Evolutionary conservation across 2,888 invertebrate genomes (phyloP).

Genomic region (Tenthredo amoena): DNA sequence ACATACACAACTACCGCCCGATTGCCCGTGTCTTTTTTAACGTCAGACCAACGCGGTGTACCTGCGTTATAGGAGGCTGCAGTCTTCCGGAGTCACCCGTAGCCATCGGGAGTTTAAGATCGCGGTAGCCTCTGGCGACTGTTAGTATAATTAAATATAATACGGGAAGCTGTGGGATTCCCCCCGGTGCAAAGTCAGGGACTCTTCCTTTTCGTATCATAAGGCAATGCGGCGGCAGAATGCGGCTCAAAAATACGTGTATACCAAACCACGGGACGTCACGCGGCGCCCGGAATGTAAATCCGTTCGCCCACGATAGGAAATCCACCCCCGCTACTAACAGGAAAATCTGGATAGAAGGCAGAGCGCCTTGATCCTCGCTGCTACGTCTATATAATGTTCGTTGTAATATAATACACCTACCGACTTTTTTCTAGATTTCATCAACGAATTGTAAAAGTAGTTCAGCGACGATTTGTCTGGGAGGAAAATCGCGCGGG

Average conservation of each 20-base stretch:
- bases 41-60: background rate
- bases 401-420: background rate
- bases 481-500: background rate
- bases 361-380: background rate
- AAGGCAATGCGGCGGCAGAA: background rate
- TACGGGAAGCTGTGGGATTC: slow-evolving; percentile 32
- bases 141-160: slow-evolving; percentile 40
- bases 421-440: background rate
- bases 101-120: slow-evolving; percentile 36
- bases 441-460: background rate
- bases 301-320: slow-evolving; percentile 47
- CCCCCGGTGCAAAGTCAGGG: slow-evolving; percentile 16
- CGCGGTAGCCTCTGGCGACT: slow-evolving; percentile 40
- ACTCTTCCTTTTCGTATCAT: slow-evolving; percentile 37
- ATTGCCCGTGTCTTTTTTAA: background rate
- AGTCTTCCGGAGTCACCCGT: background rate
- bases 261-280: slow-evolving; percentile 49
- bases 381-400: background rate
- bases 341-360: background rate
- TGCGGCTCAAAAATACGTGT: slow-evolving; percentile 5
- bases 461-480: background rate
- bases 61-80: background rate
- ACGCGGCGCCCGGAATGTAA: slow-evolving; percentile 54
- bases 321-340: slow-evolving; percentile 47
- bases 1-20: background rate